Evolutionary conservation across 2,113 vertebrate genomes (phyloP).

Genomic region (Oophaga pumilio): DNA sequence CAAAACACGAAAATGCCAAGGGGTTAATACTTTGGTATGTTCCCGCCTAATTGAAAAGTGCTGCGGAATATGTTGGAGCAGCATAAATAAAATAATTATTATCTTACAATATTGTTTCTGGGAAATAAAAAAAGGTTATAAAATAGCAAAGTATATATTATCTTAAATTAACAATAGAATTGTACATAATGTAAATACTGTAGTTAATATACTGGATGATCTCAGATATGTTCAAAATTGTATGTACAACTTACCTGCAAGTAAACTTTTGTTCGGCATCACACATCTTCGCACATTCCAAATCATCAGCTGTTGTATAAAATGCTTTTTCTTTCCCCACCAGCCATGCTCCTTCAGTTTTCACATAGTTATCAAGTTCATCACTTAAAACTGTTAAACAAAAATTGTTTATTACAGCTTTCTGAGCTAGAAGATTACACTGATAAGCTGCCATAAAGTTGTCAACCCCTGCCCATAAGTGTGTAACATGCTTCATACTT

Average conservation of each 20-base stretch:
- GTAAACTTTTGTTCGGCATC: conserved; percentile 69
- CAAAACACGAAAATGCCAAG: too few species aligned
- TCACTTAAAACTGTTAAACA: conserved; percentile 65
- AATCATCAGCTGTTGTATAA: conserved; percentile 55
- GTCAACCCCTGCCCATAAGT: not conserved
- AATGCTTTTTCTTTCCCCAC: conserved; percentile 49
- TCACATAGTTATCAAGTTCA: conserved; percentile 67
- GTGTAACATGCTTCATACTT: not conserved
- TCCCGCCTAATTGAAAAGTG: too few species aligned
- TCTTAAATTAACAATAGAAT: not conserved
- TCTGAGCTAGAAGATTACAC: too few species aligned
- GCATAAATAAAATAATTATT: too few species aligned
- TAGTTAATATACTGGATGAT: not conserved
- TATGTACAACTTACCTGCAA: conserved; percentile 73
- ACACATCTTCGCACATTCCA: conserved; percentile 69
- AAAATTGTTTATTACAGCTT: not conserved
- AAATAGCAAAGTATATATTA: too few species aligned
- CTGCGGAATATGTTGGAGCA: too few species aligned
- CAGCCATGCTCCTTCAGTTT: conserved; percentile 72
- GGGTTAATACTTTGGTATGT: too few species aligned
- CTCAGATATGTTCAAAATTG: not conserved
- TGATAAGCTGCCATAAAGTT: not conserved
- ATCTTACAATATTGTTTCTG: too few species aligned
- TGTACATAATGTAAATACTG: not conserved
- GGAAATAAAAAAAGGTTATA: too few species aligned